Conservation (phyloP, 2,797 vertebrate species). For the Channa striata region DNA sequence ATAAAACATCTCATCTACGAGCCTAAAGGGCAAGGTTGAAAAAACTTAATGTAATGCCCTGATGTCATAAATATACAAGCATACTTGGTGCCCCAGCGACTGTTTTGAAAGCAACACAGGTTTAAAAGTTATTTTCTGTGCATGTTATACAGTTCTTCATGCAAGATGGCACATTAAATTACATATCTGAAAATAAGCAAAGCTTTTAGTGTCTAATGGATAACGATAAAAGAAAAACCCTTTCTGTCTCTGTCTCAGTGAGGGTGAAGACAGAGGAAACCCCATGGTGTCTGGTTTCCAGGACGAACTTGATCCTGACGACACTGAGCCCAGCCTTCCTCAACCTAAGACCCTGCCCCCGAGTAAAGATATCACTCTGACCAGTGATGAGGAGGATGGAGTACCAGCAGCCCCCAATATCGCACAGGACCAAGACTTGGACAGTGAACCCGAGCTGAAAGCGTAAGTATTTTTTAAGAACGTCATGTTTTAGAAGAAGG, state of each 20-base stretch:
- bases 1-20: no score
- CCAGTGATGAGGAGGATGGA: constrained; percentile 89
- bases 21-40: no score
- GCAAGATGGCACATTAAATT: no score
- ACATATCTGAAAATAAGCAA: no score
- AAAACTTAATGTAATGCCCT: no score
- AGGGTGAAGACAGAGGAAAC: constrained; percentile 88
- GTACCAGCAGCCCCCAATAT: constrained; percentile 33
- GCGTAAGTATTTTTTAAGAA: constrained; percentile 79
- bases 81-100: no score
- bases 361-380: constrained; percentile 85
- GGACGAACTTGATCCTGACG: constrained; percentile 93
- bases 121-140: no score
- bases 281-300: constrained; percentile 95
- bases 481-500: no score
- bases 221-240: neutral
- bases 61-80: no score
- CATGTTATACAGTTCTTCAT: no score
- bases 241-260: constrained; percentile 78
- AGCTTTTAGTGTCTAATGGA: no score
- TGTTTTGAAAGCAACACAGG: no score
- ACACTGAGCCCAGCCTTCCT: constrained; percentile 76
- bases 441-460: constrained; percentile 77
- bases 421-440: constrained; percentile 72
- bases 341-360: constrained; percentile 63